Percentiles rank a stretch among this genome's conserved stretches.
Evolutionary conservation across 2,888 invertebrate species (phyloP).

Genomic region (Pollenia amentaria): DNA sequence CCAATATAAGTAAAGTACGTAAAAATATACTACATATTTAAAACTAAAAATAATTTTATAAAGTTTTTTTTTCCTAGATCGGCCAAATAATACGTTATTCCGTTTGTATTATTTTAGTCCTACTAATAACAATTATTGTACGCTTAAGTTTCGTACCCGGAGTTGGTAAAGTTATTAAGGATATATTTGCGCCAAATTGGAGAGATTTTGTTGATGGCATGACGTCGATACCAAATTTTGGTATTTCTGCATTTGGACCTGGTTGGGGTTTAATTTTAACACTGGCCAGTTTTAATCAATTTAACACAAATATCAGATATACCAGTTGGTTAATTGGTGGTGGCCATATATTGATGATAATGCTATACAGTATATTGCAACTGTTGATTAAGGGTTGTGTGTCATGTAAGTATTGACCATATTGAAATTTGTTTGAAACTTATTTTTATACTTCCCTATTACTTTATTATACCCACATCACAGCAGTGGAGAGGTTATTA

Average conservation of each 20-base stretch:
- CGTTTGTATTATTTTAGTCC: slow-evolving; percentile 69
- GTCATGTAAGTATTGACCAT: neutral
- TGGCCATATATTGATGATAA: slow-evolving; percentile 77
- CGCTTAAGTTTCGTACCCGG: slow-evolving; percentile 78
- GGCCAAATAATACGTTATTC: slow-evolving; percentile 78
- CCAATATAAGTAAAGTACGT: neutral
- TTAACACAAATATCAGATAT: slow-evolving; percentile 88
- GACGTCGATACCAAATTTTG: slow-evolving; percentile 71
- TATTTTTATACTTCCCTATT: too few species aligned
- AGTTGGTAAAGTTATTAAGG: slow-evolving; percentile 70
- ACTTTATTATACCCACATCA: too few species aligned
- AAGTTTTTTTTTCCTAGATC: slow-evolving; percentile 69
- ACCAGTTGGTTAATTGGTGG: slow-evolving; percentile 79
- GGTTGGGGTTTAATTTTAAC: slow-evolving; percentile 93
- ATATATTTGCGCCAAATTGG: slow-evolving; percentile 59
- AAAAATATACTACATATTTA: neutral
- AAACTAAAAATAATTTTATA: neutral
- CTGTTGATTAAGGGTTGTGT: neutral
- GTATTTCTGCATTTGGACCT: slow-evolving; percentile 92
- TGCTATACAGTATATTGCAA: slow-evolving; percentile 86
- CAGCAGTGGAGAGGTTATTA: too few species aligned
- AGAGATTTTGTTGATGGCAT: slow-evolving; percentile 39
- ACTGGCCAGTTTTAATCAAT: slow-evolving; percentile 92
- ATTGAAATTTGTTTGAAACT: too few species aligned
- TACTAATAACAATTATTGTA: slow-evolving; percentile 76